phyloP scores from a whole-genome alignment of 2,113 vertebrate genomes.

The Accipiter virgatus region DNA sequence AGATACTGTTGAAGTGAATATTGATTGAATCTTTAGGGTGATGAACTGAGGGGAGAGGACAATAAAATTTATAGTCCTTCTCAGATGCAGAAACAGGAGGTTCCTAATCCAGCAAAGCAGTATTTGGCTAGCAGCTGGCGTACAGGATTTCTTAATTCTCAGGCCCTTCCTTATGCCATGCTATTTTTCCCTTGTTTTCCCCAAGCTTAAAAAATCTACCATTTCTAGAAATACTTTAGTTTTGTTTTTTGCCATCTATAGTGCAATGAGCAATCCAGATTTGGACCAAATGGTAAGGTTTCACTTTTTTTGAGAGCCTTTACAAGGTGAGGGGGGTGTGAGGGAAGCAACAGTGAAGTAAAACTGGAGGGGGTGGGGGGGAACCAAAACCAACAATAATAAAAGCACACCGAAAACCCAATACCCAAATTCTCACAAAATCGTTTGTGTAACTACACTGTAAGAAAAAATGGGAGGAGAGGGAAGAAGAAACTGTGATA shows the following conservation, averaged over 20 bases:
- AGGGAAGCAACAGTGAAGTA: neutral
- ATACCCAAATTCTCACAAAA: neutral
- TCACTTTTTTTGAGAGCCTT: neutral
- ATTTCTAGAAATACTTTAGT: neutral
- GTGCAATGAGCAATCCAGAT: neutral
- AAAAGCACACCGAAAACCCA: neutral
- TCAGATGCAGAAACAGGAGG: neutral
- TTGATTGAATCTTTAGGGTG: neutral
- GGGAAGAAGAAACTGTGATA: neutral
- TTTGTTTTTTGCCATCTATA: neutral
- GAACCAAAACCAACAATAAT: neutral
- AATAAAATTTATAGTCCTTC: neutral
- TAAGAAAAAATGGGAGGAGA: neutral
- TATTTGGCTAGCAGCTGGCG: neutral
- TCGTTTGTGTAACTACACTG: fast-evolving
- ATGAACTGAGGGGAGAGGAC: neutral
- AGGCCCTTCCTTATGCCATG: neutral
- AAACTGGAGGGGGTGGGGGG: neutral
- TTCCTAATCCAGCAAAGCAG: neutral
- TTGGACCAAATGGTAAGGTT: neutral
- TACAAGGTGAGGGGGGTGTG: neutral
- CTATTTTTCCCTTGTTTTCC: neutral
- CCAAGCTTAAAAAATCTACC: neutral
- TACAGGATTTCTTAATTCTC: neutral
- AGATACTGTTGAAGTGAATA: neutral